Evolutionary conservation across 2,113 vertebrate species (phyloP).

Genomic region (Aleadryas rufinucha): DNA sequence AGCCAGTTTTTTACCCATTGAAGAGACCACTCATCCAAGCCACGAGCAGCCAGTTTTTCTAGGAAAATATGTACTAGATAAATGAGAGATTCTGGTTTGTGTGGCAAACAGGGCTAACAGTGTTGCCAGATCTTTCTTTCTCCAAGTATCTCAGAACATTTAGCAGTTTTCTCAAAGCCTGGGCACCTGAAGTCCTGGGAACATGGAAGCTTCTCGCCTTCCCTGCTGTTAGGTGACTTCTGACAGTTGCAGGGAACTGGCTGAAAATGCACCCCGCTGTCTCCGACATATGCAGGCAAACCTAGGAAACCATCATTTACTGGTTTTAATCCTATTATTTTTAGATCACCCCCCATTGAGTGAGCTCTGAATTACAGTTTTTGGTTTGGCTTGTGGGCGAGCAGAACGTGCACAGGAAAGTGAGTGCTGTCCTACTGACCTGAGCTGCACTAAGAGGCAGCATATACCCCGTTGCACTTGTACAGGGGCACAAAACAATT

Average conservation of each 20-base stretch:
- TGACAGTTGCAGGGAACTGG: background rate
- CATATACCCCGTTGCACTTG: fast-evolving
- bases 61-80: background rate
- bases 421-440: background rate
- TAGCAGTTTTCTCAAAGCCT: background rate
- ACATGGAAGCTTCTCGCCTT: background rate
- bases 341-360: background rate
- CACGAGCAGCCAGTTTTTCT: background rate
- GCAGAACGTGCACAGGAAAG: fast-evolving
- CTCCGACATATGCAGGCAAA: fast-evolving
- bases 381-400: background rate
- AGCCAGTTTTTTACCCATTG: background rate
- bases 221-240: background rate
- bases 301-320: background rate
- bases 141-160: background rate
- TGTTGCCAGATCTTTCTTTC: background rate
- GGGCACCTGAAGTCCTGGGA: background rate
- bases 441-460: background rate
- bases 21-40: background rate
- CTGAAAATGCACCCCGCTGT: background rate
- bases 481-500: background rate
- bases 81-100: background rate
- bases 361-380: background rate
- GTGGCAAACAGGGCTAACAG: background rate
- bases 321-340: background rate